phyloP scores from a whole-genome alignment of 2,113 vertebrate genomes.

The Nerophis lumbriciformis region DNA sequence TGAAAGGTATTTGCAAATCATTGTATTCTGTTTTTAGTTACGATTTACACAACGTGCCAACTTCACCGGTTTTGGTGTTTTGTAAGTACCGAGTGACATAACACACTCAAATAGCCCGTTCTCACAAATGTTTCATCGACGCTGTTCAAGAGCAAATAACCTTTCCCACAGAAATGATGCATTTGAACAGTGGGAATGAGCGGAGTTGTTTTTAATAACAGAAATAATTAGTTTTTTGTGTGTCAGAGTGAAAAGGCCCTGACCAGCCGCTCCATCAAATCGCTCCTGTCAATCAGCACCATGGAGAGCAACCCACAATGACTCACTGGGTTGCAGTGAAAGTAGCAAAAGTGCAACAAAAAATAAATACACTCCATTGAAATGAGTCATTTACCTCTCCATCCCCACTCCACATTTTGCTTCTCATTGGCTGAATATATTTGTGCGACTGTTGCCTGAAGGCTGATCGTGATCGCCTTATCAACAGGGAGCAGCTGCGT shows the following conservation, averaged over 20 bases:
- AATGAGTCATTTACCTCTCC: constrained; percentile 45
- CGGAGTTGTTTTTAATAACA: too few relatives aligned
- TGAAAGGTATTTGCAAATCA: too few relatives aligned
- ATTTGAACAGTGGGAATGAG: too few relatives aligned
- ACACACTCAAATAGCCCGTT: too few relatives aligned
- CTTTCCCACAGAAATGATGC: too few relatives aligned
- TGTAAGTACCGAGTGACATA: too few relatives aligned
- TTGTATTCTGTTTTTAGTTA: too few relatives aligned
- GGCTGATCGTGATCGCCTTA: constrained; percentile 32
- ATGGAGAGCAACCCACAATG: constrained; percentile 40
- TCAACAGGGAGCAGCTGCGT: constrained; percentile 30
- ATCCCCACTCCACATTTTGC: neutral
- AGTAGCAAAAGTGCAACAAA: constrained; percentile 19
- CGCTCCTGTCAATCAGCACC: constrained; percentile 40
- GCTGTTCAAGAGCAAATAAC: too few relatives aligned
- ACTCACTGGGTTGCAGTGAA: constrained; percentile 45
- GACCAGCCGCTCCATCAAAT: constrained; percentile 36
- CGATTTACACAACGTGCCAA: too few relatives aligned
- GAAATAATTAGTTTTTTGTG: neutral
- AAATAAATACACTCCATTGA: constrained; percentile 1
- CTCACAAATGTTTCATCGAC: too few relatives aligned
- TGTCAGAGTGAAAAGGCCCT: neutral
- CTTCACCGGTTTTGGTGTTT: too few relatives aligned
- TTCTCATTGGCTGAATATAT: constrained; percentile 20
- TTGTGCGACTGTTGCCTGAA: constrained; percentile 38